Base-by-base conservation (phyloP, 1,140 invertebrate genomes). In the Hormaphis cornu region DNA sequence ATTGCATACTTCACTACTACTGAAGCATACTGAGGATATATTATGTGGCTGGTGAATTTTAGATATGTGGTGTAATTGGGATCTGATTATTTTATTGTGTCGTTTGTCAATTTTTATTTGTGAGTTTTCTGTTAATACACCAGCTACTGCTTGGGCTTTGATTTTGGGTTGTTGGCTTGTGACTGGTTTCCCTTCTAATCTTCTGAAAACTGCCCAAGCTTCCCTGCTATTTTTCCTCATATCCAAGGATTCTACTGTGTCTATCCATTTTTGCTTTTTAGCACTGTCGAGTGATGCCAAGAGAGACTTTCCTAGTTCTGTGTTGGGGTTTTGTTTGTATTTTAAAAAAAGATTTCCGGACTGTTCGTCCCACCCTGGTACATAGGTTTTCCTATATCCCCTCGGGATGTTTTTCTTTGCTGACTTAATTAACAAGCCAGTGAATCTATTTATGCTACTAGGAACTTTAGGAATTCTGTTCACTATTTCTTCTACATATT, bases 181-280 rank as follows among this genome's bases (percentile, higher is more conserved):
- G 3, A 46, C 44, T 18, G 44, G 2, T 46, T 46, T 46, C 20
- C 16, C 16, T 46, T 46, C 20, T 14, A 46, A 3, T 46, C 16
- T 46, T 7, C 16, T 37, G 35, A 37, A 37, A 37, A 37, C 35
- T 37, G 35, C 35, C 6, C 35, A 37, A n/a, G n/a, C n/a, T n/a
- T n/a, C n/a, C n/a, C 14, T 37, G 35, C 35, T 37, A 37, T 37
- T 37, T 37, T 14, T 63, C 40, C 10, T n/a, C 30, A 35, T 18
- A 20, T n/a, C n/a, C 9, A 14, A 10, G 42, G 16, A 16, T 40
- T 63, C n/a, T 24, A 37, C 28, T 58, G 28, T 54, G 28, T 8
- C n/a, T 48, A 14, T 16, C 56, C n/a, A 30, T 8, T 6, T 48
- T 72, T 46, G 22, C 46, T 72, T 46, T 48, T 56, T 37, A n/a